Evolutionary conservation across 2,113 vertebrate genomes (phyloP).

Genomic region (Pelmatolapia mariae): DNA sequence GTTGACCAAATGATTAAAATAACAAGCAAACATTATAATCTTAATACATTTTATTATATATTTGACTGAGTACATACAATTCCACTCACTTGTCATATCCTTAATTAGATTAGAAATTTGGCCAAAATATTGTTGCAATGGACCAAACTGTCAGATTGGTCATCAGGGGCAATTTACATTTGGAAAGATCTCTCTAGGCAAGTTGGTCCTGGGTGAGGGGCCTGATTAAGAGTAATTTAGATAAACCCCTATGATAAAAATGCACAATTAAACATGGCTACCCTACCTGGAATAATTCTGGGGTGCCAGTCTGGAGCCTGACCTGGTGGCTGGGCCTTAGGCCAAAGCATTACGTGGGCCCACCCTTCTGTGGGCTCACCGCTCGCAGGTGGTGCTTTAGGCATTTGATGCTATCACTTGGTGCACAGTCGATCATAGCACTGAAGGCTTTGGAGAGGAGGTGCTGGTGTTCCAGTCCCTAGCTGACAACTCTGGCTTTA

Average conservation of each 20-base stretch:
- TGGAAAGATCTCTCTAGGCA: rapidly evolving
- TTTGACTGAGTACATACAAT: background rate
- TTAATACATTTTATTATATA: background rate
- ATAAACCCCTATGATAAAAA: background rate
- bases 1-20: background rate
- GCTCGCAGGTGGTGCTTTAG: background rate
- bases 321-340: background rate
- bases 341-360: background rate
- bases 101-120: background rate
- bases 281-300: background rate
- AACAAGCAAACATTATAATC: background rate
- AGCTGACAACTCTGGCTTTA: background rate
- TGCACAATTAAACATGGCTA: rapidly evolving
- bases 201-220: background rate
- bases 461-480: background rate
- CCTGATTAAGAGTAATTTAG: background rate
- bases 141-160: background rate
- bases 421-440: background rate
- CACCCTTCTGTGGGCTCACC: background rate
- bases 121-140: background rate
- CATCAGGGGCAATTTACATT: background rate
- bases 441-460: background rate
- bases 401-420: background rate
- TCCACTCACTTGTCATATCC: background rate
- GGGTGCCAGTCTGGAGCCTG: background rate